These are phyloP conservation scores for Lycodopsis pacificus DNA, from an alignment of 2,797 vertebrate species.

Conservation along the genomic window DNA sequence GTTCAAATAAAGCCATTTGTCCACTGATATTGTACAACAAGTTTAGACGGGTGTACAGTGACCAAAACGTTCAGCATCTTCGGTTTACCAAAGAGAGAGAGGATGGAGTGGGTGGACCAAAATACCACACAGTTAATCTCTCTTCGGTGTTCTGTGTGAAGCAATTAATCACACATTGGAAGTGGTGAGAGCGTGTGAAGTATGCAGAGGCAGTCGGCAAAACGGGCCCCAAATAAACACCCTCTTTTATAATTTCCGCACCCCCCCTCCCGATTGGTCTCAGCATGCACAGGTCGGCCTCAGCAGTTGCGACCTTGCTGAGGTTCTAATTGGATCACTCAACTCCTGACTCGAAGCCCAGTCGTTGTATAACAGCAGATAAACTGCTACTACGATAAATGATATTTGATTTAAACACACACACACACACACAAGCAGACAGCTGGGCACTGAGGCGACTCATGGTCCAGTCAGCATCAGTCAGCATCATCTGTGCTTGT, in stretches of 20 bases:
- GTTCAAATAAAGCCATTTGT: too few species aligned
- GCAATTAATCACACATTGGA: constrained; percentile 60
- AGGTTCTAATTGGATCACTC: constrained; percentile 61
- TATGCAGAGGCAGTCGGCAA: constrained; percentile 20
- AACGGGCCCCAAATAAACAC: constrained; percentile 30
- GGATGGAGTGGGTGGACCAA: constrained; percentile 30
- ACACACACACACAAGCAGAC: constrained; percentile 39
- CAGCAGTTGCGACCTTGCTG: constrained; percentile 65
- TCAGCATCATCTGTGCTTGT: constrained; percentile 63
- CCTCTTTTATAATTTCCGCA: constrained; percentile 48
- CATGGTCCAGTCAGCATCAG: constrained; percentile 63
- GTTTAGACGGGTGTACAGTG: background rate
- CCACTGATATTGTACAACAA: background rate
- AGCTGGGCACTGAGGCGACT: constrained; percentile 62
- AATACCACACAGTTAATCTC: constrained; percentile 48
- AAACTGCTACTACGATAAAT: constrained; percentile 56
- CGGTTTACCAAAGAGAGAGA: constrained; percentile 13
- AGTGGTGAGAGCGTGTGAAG: constrained; percentile 40
- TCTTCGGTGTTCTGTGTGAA: constrained; percentile 36
- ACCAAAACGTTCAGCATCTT: background rate
- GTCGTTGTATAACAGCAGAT: constrained; percentile 65
- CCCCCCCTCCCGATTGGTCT: constrained; percentile 35
- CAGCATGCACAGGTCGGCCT: constrained; percentile 37
- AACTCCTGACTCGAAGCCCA: constrained; percentile 61
- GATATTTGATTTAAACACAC: constrained; percentile 56